phyloP scores from a whole-genome alignment of 35 echinoderm and acorn worm species.

The Antedon bifida region DNA sequence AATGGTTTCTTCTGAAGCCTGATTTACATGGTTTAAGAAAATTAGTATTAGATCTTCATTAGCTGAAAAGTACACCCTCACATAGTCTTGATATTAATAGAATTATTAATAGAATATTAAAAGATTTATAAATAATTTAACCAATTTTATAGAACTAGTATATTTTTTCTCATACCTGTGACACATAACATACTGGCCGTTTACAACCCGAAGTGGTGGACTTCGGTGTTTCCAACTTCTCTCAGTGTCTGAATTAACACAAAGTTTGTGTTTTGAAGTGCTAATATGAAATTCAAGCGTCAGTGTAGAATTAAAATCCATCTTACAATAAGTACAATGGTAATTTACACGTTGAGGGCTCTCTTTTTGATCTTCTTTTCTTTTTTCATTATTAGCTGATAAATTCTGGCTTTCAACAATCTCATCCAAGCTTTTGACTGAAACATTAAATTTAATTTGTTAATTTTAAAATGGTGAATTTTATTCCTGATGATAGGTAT shows the following conservation, averaged over 20 bases:
- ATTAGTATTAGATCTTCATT: too few species aligned
- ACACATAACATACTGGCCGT: constrained; percentile 47
- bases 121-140: too few species aligned
- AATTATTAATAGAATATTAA: too few species aligned
- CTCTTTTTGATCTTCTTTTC: too few species aligned
- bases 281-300: constrained; percentile 33
- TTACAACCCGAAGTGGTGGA: constrained; percentile 43
- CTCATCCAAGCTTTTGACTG: constrained; percentile 22
- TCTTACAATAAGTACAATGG: constrained; percentile 54
- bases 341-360: too few species aligned
- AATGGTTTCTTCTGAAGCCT: too few species aligned
- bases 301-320: constrained; percentile 13
- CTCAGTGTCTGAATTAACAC: constrained; percentile 61
- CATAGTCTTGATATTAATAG: too few species aligned
- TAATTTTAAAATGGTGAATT: neutral
- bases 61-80: too few species aligned
- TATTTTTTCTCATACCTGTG: constrained; percentile 33
- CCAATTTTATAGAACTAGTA: too few species aligned
- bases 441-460: neutral
- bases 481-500: too few species aligned
- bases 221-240: constrained; percentile 61
- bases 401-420: neutral
- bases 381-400: neutral
- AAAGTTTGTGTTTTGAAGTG: constrained; percentile 33
- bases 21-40: too few species aligned